Percentiles rank a stretch among this genome's conserved stretches.
These are phyloP conservation scores for Scytalopus superciliaris DNA, from an alignment of 2,113 vertebrate genomes.

Conservation along the genomic window DNA sequence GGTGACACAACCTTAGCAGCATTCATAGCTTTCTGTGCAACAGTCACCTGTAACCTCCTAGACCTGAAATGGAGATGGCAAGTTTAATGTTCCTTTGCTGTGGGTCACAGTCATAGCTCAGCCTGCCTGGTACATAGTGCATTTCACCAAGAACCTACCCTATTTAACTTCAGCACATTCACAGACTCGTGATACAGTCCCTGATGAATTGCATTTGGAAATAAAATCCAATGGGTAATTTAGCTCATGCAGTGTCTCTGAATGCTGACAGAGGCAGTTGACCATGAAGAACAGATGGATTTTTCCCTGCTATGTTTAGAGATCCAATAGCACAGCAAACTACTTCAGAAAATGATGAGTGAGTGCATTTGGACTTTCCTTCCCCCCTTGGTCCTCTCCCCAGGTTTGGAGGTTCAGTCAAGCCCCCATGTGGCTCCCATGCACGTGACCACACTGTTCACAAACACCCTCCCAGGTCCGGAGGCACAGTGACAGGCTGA, in stretches of 20 bases:
- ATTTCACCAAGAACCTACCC: not conserved
- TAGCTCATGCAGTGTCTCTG: not conserved
- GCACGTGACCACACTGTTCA: constrained; percentile 57
- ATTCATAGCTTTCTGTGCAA: not conserved
- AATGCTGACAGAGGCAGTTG: not conserved
- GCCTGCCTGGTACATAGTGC: not conserved
- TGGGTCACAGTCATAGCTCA: not conserved
- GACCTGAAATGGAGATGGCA: accelerated
- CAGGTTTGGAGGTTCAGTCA: not conserved
- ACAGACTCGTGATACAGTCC: not conserved
- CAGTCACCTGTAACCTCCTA: not conserved
- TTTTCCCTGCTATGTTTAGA: not conserved
- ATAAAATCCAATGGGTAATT: constrained; percentile 7
- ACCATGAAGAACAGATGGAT: not conserved
- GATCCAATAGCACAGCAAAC: not conserved
- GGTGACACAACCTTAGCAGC: not conserved
- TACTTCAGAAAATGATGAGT: not conserved
- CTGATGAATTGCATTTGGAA: not conserved
- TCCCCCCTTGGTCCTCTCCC: not conserved
- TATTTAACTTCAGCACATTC: not conserved
- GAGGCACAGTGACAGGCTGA: not conserved
- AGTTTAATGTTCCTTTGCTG: not conserved
- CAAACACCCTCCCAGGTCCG: constrained; percentile 58
- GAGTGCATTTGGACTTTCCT: not conserved
- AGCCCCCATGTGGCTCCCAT: not conserved